Evolutionary conservation across 2,113 vertebrate genomes (phyloP).

Genomic region (Eclectus roratus): DNA sequence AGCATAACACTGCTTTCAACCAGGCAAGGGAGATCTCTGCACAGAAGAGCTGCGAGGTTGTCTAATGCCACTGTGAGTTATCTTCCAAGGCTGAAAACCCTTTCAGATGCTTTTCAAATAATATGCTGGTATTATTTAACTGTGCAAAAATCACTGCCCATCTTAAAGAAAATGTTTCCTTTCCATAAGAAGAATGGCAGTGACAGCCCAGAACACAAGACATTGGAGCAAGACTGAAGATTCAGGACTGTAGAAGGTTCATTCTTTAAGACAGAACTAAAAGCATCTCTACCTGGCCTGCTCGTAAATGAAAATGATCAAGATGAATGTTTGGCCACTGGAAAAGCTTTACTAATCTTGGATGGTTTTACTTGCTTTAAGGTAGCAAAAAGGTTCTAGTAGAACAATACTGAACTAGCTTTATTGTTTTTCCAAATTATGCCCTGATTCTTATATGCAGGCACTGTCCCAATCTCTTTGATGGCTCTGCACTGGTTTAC

Average conservation of each 20-base stretch:
- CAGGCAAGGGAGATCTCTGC: neutral
- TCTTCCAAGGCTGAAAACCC: neutral
- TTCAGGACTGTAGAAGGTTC: neutral
- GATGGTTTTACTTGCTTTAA: neutral
- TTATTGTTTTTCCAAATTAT: neutral
- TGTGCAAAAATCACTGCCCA: neutral
- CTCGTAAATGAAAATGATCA: neutral
- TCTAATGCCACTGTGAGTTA: rapidly evolving
- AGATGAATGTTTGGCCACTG: neutral
- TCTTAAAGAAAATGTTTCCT: neutral
- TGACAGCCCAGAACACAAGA: neutral
- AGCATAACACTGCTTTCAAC: neutral
- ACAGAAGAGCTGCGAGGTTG: neutral
- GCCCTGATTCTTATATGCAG: neutral
- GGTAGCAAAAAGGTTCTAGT: neutral
- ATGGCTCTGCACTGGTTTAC: neutral
- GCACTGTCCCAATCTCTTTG: neutral
- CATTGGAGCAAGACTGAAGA: neutral
- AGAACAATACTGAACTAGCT: neutral
- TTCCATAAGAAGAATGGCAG: neutral
- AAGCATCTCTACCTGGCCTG: neutral
- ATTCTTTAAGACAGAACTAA: neutral
- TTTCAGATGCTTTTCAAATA: neutral
- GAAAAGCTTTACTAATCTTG: neutral
- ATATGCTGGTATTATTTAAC: neutral